A percentile compares a stretch with the other conserved stretches of the same genome.
phyloP scores from a whole-genome alignment of 2,113 vertebrate species.

The Cheirogaleus medius region DNA sequence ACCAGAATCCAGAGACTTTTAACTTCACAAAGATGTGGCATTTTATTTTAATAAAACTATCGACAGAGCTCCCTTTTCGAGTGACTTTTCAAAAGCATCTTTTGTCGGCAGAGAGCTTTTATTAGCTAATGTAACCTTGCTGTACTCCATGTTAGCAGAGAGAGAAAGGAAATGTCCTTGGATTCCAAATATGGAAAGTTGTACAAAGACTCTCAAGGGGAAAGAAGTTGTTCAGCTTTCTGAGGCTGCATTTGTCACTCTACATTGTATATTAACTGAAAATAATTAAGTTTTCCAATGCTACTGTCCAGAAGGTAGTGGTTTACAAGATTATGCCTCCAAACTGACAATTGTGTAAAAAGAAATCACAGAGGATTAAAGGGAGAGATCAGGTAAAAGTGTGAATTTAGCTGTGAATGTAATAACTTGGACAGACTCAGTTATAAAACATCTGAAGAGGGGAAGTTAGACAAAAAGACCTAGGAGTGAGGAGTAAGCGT shows the following conservation, averaged over 20 bases:
- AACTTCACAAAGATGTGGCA: conserved; percentile 42
- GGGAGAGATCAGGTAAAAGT: background rate
- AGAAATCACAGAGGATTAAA: background rate
- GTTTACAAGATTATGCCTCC: background rate
- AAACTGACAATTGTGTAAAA: background rate
- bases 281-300: background rate
- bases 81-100: conserved; percentile 69
- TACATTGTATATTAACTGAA: background rate
- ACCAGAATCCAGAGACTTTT: conserved; percentile 38
- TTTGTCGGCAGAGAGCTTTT: conserved; percentile 61
- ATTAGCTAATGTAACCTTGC: conserved; percentile 51
- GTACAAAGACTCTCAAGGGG: background rate
- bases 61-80: background rate
- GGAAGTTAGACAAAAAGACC: background rate
- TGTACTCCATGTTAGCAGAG: background rate
- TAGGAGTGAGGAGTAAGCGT: background rate
- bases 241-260: background rate
- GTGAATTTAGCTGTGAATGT: background rate
- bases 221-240: background rate
- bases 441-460: background rate
- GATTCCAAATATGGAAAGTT: background rate
- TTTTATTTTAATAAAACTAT: conserved; percentile 69
- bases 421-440: background rate
- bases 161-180: conserved; percentile 38
- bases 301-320: background rate